Evolutionary conservation across 2,888 invertebrate genomes (phyloP).

Genomic region (Ernsta delagoae): DNA sequence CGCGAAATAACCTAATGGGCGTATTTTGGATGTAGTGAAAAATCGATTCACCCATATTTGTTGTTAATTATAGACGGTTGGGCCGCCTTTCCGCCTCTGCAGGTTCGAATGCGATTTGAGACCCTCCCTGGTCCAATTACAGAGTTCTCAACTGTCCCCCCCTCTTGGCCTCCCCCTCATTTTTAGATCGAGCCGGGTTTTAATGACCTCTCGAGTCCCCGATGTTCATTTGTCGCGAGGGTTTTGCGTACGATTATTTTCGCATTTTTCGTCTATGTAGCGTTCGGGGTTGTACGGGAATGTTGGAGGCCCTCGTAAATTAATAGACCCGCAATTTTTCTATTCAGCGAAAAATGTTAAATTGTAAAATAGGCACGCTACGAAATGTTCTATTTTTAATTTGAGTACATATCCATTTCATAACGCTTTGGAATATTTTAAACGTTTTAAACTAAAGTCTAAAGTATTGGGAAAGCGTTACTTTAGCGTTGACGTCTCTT

Average conservation of each 20-base stretch:
- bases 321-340: slow-evolving; percentile 38
- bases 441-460: slow-evolving; percentile 17
- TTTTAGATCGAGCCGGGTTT: slow-evolving; percentile 82
- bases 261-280: slow-evolving; percentile 65
- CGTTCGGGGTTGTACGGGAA: slow-evolving; percentile 60
- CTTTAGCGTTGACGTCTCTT: neutral
- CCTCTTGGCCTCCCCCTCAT: slow-evolving; percentile 65
- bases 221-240: slow-evolving; percentile 84
- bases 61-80: slow-evolving; percentile 83
- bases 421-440: slow-evolving; percentile 33
- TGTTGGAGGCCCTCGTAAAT: slow-evolving; percentile 39
- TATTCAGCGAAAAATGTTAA: slow-evolving; percentile 35
- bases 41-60: slow-evolving; percentile 84
- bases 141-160: slow-evolving; percentile 78
- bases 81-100: slow-evolving; percentile 82
- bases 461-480: slow-evolving; percentile 30
- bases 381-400: slow-evolving; percentile 35
- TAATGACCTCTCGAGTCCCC: slow-evolving; percentile 83
- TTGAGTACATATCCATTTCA: slow-evolving; percentile 35
- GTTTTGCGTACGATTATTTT: slow-evolving; percentile 79
- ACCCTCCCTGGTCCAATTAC: slow-evolving; percentile 84
- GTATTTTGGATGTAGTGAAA: slow-evolving; percentile 57
- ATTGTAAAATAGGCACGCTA: slow-evolving; percentile 23
- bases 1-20: slow-evolving; percentile 70
- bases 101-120: slow-evolving; percentile 81